Conservation (phyloP, 2,888 invertebrate genomes). For the Meloe dianella region DNA sequence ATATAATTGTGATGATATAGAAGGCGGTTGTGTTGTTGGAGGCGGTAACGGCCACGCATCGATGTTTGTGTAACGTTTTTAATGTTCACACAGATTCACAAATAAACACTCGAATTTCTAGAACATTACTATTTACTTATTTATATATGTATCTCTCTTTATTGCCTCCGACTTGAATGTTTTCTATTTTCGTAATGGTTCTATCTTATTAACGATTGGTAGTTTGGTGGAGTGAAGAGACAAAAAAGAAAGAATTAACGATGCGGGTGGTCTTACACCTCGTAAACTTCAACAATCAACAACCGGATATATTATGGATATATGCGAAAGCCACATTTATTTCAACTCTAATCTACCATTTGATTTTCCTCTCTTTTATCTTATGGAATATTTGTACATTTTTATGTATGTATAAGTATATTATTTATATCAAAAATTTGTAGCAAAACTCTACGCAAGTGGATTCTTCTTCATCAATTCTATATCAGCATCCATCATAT, state of each 20-base stretch:
- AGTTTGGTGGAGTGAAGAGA: constrained; percentile 24
- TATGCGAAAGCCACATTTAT: constrained; percentile 19
- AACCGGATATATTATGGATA: constrained; percentile 36
- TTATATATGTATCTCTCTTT: constrained; percentile 53
- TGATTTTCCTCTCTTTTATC: not conserved
- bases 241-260: constrained; percentile 18
- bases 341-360: constrained; percentile 21
- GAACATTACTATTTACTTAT: constrained; percentile 59
- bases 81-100: constrained; percentile 57
- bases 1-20: not conserved
- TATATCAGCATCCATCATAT: constrained; percentile 94
- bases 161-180: constrained; percentile 52
- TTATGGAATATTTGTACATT: not conserved
- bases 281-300: constrained; percentile 42
- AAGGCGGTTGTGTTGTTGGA: constrained; percentile 15
- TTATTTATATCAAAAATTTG: constrained; percentile 24
- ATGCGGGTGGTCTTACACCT: constrained; percentile 50
- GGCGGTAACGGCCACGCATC: constrained; percentile 9
- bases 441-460: constrained; percentile 71
- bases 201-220: constrained; percentile 43
- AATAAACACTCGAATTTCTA: constrained; percentile 60
- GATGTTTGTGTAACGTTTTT: constrained; percentile 50
- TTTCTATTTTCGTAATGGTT: constrained; percentile 54
- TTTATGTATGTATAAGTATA: too few relatives aligned
- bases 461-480: constrained; percentile 91